phyloP scores from a whole-genome alignment of 2,797 vertebrate genomes.

The Tapera naevia region DNA sequence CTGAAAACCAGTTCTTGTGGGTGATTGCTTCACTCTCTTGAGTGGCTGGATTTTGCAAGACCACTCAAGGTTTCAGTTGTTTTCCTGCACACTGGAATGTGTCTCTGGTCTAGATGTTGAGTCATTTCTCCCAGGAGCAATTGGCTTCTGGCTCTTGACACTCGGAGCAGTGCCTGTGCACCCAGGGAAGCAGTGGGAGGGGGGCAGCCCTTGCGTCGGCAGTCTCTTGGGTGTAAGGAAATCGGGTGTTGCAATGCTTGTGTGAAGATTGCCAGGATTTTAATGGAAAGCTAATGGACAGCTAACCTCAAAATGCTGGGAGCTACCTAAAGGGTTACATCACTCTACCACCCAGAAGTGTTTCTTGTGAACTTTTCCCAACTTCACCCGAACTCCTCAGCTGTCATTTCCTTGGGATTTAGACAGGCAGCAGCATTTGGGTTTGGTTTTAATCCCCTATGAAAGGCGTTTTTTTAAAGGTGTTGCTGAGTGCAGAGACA shows the following conservation, averaged over 20 bases:
- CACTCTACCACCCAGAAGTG: conserved; percentile 16
- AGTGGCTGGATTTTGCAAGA: conserved; percentile 40
- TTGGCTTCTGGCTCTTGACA: neutral
- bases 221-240: neutral
- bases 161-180: neutral
- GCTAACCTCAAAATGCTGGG: conserved; percentile 18
- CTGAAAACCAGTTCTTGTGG: neutral
- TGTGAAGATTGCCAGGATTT: neutral
- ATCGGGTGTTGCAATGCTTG: neutral
- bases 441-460: neutral
- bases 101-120: neutral
- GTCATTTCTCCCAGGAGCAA: conserved; percentile 8
- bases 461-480: neutral
- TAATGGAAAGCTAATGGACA: conserved; percentile 27
- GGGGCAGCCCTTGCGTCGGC: neutral
- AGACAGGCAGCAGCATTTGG: conserved; percentile 19
- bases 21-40: conserved; percentile 5
- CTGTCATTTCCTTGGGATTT: conserved; percentile 31
- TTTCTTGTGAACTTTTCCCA: conserved; percentile 33
- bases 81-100: conserved; percentile 20
- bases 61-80: conserved; percentile 16
- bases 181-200: neutral
- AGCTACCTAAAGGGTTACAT: conserved; percentile 44
- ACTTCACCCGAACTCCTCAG: neutral
- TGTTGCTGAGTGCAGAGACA: neutral